phyloP scores from a whole-genome alignment of 1,140 invertebrate species.

The Heliconius himera region DNA sequence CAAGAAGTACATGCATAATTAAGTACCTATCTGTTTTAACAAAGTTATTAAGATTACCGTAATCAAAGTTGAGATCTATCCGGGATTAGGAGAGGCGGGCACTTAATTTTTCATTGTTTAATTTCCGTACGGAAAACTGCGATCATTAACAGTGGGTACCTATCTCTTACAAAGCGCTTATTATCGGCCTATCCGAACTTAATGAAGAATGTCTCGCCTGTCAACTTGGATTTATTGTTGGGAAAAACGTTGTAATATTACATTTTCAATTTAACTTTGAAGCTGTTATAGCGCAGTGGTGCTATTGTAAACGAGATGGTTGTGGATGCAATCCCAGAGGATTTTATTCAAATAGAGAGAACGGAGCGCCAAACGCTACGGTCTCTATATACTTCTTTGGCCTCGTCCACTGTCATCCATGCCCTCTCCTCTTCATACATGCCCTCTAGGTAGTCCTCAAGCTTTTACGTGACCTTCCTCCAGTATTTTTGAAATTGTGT shows the following conservation, averaged over 20 bases:
- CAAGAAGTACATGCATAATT: neutral
- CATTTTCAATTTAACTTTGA: neutral
- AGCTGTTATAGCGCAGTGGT: too few species aligned
- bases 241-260: neutral
- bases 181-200: slow-evolving; percentile 25
- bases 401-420: too few species aligned
- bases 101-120: slow-evolving; percentile 29
- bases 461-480: too few species aligned
- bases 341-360: too few species aligned
- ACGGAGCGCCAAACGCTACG: too few species aligned
- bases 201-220: slow-evolving; percentile 31
- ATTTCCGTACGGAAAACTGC: slow-evolving; percentile 27
- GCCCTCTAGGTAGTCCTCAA: too few species aligned
- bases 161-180: slow-evolving; percentile 26
- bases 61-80: slow-evolving; percentile 12
- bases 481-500: too few species aligned
- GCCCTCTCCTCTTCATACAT: too few species aligned
- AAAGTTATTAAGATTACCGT: slow-evolving; percentile 11
- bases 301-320: too few species aligned
- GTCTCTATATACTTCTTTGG: too few species aligned
- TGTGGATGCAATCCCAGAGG: too few species aligned
- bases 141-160: slow-evolving; percentile 16
- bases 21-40: slow-evolving; percentile 6
- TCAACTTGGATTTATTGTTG: slow-evolving; percentile 19
- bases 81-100: neutral